Evolutionary conservation across 2,888 invertebrate genomes (phyloP), one percentile per base, ranked within the genome.

Genomic region (Habrosyne pyritoides): DNA sequence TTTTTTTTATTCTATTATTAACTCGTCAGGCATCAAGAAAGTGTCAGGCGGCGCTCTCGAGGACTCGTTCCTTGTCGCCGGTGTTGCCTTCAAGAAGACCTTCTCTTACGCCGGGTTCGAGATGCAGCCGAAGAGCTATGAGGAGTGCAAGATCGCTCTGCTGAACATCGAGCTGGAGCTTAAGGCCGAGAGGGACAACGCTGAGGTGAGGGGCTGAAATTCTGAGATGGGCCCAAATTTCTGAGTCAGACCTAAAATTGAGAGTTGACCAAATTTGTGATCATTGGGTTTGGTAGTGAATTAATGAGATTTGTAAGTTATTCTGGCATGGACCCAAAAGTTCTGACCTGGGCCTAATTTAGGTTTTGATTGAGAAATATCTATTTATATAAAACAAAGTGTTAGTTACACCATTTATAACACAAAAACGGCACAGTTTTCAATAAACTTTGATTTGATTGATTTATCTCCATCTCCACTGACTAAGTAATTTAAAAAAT

Each of bases 91-190:
- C 88, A 99, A 99, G 91, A 99, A 99, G 91, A 99, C 99, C 0
- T 99, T 99, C 93, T 99, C 99, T 0, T 99, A 99, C 83, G 99
- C 99, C 65, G 99, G 99, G 10, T 99, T 99, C 84, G 99, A 99
- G 93, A 99, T 99, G 99, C 99, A 99, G 80, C 99, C 98, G 0
- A 99, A 99, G 91, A 94, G 94, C 21, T 99, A 99, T 81, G 84
- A 94, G 12, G 94, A 96, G 63, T 98, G 98, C 71, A 98, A 97
- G 93, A 99, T 99, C 63, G 99, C 99, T 0, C 86, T 99, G 30
- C 94, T 99, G 7, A 99, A 99, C 81, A 98, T 99, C 66, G 99
- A 99, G 87, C 88, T 99, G 64, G 99, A 99, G 87, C 90, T 99
- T 72, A 99, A 99, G 86, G 98, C 99, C 0, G 99, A 99, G 87